Base-by-base conservation (phyloP, 2,888 invertebrate genomes). In the Arge pagana region DNA sequence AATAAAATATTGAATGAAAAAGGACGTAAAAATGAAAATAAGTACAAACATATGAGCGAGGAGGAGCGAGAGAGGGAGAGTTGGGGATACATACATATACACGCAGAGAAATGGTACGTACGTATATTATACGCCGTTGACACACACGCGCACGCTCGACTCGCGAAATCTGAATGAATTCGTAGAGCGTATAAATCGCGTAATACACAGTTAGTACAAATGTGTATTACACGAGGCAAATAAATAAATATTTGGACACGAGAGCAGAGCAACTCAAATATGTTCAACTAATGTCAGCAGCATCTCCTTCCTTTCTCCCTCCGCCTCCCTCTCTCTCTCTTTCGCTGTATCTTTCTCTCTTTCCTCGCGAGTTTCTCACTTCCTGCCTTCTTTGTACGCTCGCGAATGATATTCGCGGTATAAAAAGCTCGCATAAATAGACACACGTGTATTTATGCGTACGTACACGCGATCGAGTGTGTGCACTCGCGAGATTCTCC, bases 241-340 rank as follows among this genome's bases (percentile, higher is more conserved):
- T 67, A 71, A 70, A 72, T 72, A 72, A 72, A 73, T 73, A 72
- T 73, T 73, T 73, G 72, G 67, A 64, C 65, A 67, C 64, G 62
- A 66, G 65, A 68, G 61, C 66, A 67, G 64, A 70, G 67, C 65
- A 70, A 63, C 63, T 68, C 68, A 70, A 71, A 72, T 69, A 71
- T 64, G 65, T 71, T 67, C 63, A 65, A 71, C 68, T 67, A 64
- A 67, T 70, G 66, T 68, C 65, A 67, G 64, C 64, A 61, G 56
- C 65, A 64, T 64, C 60, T 62, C 65, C 62, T 51, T 54, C 49
- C 30, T 36, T 28, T 48, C 54, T 49, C 19, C 30, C 45, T 16
- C 55, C 55, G 18, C 30, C 33, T 37, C 16, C 35, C 33, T 51
- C 43, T 53, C 58, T 58, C 56, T 58, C 56, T 57, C 57, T 57